These are phyloP conservation scores for Adela reaumurella DNA, from an alignment of 2,888 invertebrate species.

Conservation along the genomic window DNA sequence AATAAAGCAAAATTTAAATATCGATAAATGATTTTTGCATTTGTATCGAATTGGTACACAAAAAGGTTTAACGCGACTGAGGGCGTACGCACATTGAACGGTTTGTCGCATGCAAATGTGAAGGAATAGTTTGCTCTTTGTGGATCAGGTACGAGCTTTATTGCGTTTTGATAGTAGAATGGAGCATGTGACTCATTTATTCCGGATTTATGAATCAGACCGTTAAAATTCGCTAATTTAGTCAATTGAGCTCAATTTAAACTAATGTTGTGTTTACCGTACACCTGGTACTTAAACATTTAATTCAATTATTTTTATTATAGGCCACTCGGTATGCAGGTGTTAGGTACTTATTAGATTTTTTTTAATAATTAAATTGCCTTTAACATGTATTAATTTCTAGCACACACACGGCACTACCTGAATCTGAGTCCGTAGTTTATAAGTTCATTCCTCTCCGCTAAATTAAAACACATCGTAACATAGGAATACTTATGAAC, in stretches of 20 bases:
- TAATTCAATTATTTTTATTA: too few species aligned
- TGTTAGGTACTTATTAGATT: too few species aligned
- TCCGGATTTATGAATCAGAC: constrained; percentile 17
- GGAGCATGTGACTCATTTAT: not conserved
- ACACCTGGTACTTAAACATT: too few species aligned
- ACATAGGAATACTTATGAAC: too few species aligned
- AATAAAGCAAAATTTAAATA: constrained; percentile 41
- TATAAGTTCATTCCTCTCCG: too few species aligned
- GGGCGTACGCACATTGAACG: not conserved
- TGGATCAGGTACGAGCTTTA: not conserved
- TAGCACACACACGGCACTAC: too few species aligned
- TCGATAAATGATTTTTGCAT: constrained; percentile 53
- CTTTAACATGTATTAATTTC: too few species aligned
- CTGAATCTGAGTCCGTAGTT: too few species aligned
- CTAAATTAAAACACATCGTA: too few species aligned
- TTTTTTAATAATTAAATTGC: too few species aligned
- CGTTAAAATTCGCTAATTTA: constrained; percentile 37
- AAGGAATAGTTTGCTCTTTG: not conserved
- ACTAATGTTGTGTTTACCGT: too few species aligned
- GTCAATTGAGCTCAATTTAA: constrained; percentile 13
- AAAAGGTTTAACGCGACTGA: not conserved
- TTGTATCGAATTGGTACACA: constrained; percentile 18
- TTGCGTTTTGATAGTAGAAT: not conserved
- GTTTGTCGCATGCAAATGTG: not conserved
- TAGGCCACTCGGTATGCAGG: too few species aligned